Conservation (phyloP, 2,888 invertebrate genomes). For the Darwinula stevensoni region DNA sequence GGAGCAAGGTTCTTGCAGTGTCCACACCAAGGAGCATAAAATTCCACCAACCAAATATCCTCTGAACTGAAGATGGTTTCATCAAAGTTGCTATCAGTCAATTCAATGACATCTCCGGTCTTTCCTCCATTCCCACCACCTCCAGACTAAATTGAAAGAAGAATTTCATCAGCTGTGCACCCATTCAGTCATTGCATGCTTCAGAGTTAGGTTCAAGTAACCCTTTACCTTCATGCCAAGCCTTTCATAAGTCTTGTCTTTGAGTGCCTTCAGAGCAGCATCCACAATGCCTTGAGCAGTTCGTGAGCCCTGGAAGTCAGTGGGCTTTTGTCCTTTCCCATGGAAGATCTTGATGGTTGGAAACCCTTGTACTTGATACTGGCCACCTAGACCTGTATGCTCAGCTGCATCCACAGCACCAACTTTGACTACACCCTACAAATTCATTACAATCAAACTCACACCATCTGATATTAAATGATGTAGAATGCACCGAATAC, state of each 20-base stretch:
- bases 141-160: conserved; percentile 10
- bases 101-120: conserved; percentile 41
- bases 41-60: conserved; percentile 90
- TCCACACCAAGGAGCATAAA: conserved; percentile 83
- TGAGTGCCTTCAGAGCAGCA: conserved; percentile 43
- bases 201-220: too few relatives aligned
- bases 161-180: too few relatives aligned
- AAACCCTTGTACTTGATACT: conserved; percentile 62
- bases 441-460: too few relatives aligned
- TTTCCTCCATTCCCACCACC: conserved; percentile 12
- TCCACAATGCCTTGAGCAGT: conserved; percentile 63
- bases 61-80: conserved; percentile 65
- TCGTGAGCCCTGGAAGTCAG: conserved; percentile 53
- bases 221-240: too few relatives aligned
- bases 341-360: conserved; percentile 90
- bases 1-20: conserved; percentile 90
- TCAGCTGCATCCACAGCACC: conserved; percentile 80
- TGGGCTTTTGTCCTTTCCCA: conserved; percentile 44
- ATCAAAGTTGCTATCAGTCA: conserved; percentile 89
- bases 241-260: conserved; percentile 17
- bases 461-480: too few relatives aligned
- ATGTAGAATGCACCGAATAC: too few relatives aligned
- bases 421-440: conserved; percentile 63
- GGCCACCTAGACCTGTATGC: conserved; percentile 43
- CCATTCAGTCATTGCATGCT: too few relatives aligned